phyloP scores from a whole-genome alignment of 2,113 vertebrate genomes.

The Nesogale talazaci region DNA sequence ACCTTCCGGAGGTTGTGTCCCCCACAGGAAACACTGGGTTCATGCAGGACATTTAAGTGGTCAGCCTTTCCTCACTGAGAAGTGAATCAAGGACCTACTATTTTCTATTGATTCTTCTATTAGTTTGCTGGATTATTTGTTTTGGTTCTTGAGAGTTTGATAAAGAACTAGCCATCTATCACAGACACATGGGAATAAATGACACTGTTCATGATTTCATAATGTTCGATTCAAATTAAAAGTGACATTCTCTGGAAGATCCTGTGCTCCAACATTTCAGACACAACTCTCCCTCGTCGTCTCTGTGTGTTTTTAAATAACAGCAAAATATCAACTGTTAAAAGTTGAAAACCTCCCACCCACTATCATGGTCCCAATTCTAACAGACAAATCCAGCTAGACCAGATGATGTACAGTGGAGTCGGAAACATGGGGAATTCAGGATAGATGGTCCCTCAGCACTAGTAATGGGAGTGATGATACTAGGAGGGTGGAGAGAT shows the following conservation, averaged over 20 bases:
- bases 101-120: not conserved
- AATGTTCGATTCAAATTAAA: slow-evolving; percentile 31
- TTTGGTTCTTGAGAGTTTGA: not conserved
- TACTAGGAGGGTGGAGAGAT: too few species aligned
- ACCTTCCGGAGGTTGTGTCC: not conserved
- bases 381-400: too few species aligned
- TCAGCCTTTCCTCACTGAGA: not conserved
- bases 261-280: not conserved
- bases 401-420: too few species aligned
- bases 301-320: not conserved
- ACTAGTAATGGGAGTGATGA: too few species aligned
- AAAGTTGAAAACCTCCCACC: not conserved
- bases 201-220: not conserved
- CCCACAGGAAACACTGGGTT: not conserved
- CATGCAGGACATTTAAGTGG: not conserved
- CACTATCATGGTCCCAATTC: too few species aligned
- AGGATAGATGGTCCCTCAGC: too few species aligned
- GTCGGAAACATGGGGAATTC: too few species aligned
- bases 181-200: not conserved
- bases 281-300: not conserved
- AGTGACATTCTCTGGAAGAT: not conserved
- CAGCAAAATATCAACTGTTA: not conserved
- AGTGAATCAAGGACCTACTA: not conserved
- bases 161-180: slow-evolving; percentile 4
- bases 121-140: not conserved